Evolutionary conservation across 1,140 invertebrate genomes (phyloP), one percentile per base, ranked within the genome.

Genomic region (Cryptotermes secundus): DNA sequence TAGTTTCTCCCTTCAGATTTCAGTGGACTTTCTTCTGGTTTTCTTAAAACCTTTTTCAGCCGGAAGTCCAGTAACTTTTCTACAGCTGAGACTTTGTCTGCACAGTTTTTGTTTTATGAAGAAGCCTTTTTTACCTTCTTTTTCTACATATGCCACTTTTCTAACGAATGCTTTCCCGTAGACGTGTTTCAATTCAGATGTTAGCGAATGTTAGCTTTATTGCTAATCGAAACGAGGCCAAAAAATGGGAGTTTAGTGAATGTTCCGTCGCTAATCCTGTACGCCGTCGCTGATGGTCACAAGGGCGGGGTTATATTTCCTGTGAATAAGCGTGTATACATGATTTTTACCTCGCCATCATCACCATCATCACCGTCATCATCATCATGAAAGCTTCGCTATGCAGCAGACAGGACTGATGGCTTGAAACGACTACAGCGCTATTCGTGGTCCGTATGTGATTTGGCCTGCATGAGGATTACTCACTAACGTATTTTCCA

Each of bases 301-400:
- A 12, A 26, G 19, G 53, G 53, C 6, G 24, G 53, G 53, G 16
- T 3, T 72, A 72, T 72, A 72, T 72, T 72, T 72, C 26, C 59
- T 72, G 26, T 72, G 59, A 72, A 72, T 72, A 72, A 72, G 59
- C 59, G 59, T 72, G 59, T 72, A 31, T 72, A 72, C 59, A 72
- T n/a, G 59, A 72, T 72, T 72, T 72, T 72, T 72, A 72, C 59
- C 7, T 72, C 26, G 7, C 53, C 19, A 59, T n/a, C 53, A 59
- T 22, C 19, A 59, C 19, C 6, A 7, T n/a, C 53, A 59, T n/a
- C 53, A 59, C n/a, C n/a, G n/a, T n/a, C n/a, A n/a, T 59, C 53
- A 59, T 12, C 53, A 19, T 59, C 53, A 59, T 59, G 16, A 72
- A 72, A 72, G 59, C 59, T 31, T 31, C 7, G 59, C 26, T 24